Percentiles rank a stretch among this genome's conserved stretches.
Conservation (phyloP, 2,797 vertebrate genomes). For the Aldrovandia affinis region DNA sequence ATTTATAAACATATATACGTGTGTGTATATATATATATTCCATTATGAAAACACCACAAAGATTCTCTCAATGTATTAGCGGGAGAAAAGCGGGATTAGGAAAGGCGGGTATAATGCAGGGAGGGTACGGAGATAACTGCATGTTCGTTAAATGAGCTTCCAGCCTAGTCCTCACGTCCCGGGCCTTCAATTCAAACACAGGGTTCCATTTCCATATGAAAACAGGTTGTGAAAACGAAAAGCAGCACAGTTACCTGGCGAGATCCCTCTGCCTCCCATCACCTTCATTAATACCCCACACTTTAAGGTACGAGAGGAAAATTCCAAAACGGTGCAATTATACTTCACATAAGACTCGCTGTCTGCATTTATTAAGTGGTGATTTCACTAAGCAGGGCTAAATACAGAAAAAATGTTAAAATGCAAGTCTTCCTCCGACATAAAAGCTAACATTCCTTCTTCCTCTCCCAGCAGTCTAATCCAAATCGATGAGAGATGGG, state of each 20-base stretch:
- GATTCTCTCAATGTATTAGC: constrained; percentile 19
- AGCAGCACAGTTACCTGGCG: neutral
- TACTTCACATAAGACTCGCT: constrained; percentile 66
- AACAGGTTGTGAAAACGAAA: neutral
- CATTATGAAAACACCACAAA: constrained; percentile 11
- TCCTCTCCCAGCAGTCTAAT: constrained; percentile 68
- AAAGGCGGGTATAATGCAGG: neutral
- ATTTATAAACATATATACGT: neutral
- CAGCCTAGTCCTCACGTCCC: neutral
- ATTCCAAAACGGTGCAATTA: constrained; percentile 71
- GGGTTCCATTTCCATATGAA: constrained; percentile 22
- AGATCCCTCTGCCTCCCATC: constrained; percentile 35
- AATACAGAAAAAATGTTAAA: constrained; percentile 31
- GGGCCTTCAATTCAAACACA: neutral
- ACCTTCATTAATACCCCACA: constrained; percentile 73
- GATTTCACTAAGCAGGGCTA: constrained; percentile 50
- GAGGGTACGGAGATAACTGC: neutral
- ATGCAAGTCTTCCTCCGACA: constrained; percentile 59
- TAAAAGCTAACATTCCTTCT: constrained; percentile 75
- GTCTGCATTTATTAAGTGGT: constrained; percentile 76
- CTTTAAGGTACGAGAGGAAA: constrained; percentile 60
- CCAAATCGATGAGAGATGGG: constrained; percentile 77
- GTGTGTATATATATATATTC: constrained; percentile 1
- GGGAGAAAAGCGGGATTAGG: constrained; percentile 21
- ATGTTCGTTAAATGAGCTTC: neutral